These are phyloP conservation scores for Tiliacea aurago DNA, from an alignment of 2,888 invertebrate species.

Conservation along the genomic window DNA sequence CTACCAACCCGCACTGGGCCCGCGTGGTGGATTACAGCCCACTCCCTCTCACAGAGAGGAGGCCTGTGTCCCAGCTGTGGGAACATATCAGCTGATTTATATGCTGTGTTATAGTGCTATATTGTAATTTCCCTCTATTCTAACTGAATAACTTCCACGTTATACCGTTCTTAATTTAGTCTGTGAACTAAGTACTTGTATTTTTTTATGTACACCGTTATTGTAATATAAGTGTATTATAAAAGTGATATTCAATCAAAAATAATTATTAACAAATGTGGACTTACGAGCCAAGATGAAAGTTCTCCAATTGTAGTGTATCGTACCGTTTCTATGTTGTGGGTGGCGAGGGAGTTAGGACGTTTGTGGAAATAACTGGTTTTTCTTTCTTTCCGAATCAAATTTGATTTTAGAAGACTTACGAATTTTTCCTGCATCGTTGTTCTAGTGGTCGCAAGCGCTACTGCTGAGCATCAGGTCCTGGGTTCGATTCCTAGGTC, in stretches of 20 bases:
- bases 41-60: too few species aligned
- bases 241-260: constrained; percentile 66
- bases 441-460: too few species aligned
- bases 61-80: too few species aligned
- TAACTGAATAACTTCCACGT: not conserved
- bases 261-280: constrained; percentile 70
- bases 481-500: too few species aligned
- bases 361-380: not conserved
- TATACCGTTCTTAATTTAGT: constrained; percentile 22
- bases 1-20: too few species aligned
- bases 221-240: constrained; percentile 30
- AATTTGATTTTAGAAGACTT: not conserved
- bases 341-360: not conserved
- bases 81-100: too few species aligned
- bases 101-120: too few species aligned
- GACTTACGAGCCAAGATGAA: constrained; percentile 59
- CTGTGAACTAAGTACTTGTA: constrained; percentile 22
- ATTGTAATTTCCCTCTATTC: not conserved
- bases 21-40: too few species aligned
- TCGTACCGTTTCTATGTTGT: constrained; percentile 60
- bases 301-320: constrained; percentile 65
- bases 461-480: too few species aligned
- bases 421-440: too few species aligned
- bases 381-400: not conserved
- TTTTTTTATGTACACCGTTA: constrained; percentile 26